Evolutionary conservation across 2,113 vertebrate species (phyloP), one percentile per base, ranked within the genome.

Genomic region (Bos indicus): DNA sequence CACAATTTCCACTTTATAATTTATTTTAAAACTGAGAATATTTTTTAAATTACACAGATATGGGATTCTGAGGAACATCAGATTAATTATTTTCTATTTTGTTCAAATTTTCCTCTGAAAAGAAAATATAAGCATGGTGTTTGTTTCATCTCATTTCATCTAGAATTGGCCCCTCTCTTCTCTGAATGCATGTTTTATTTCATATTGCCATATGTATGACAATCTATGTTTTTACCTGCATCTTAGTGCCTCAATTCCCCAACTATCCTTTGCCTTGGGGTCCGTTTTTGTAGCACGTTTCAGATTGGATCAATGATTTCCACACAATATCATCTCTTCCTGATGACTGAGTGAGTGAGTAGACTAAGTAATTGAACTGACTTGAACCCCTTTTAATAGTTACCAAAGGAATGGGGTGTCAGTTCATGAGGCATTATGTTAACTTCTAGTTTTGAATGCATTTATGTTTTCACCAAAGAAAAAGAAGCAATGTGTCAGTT

Each of bases 401-500:
- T 48, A 57, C 54, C 14, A 67, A 78, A 46, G 11, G 46, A 74
- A 93, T 26, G 19, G 6, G 21, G 12, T 8, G 17, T 93, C 19
- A 30, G 52, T 52, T 81, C 48, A 40, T 81, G 74, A 93, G 19
- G 25, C 40, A 93, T 93, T 91, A 62, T 2, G 3, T 64, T 94
- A 84, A 64, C 91, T 91, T 90, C 28, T 54, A 78, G 11, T 82
- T 95, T 95, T 94, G 90, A 96, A 25, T 92, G 54, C 46, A 48
- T 96, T 52, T 91, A 59, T 86, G 15, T 7, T 40, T 94, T 91
- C 86, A 78, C 46, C 26, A 88, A 71, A 90, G 1, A 94, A 67
- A 90, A 95, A 95, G 81, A 59, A 77, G 81, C 2, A 48, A 82
- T 77, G 28, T 94, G 78, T 95, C 93, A 97, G n/a, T 64, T 93